Evolutionary conservation across 2,113 vertebrate species (phyloP), one percentile per base, ranked within the genome.

Genomic region (Cyanoderma ruficeps): DNA sequence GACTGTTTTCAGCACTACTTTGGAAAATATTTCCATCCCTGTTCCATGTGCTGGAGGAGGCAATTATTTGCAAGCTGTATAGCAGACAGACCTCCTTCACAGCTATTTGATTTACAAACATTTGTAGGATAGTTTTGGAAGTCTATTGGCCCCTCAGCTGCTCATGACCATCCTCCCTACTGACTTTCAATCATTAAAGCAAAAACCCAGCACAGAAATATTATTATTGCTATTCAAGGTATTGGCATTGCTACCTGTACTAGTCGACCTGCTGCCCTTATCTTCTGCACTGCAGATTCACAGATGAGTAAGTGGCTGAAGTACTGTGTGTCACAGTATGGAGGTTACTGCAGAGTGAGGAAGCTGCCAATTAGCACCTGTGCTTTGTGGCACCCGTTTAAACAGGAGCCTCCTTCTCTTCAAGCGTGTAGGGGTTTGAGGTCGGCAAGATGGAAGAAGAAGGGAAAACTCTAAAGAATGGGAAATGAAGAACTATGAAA

Each of bases 271-370:
- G 23, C 46, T 83, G 67, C 59, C 63, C 57, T 61, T 60, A 22
- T 2, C 70, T 75, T 59, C 70, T 35, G 46, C 2, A 0, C 31
- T 77, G 70, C 67, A 41, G 18, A 57, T 55, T 96, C 42, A 68
- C 24, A 82, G 57, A 37, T 2, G 15, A 89, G n/a, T 37, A 28
- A 72, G 55, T 55, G 42, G 37, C 63, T 85, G 64, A 64, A 77
- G 42, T 13, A 15, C 8, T 0, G 0, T 18, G 44, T 81, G 63
- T 74, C 50, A 35, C 28, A 65, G 78, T 28, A 2, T 49, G 44
- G 94, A 88, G 59, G 42, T 80, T 49, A 69, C 75, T 72, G 55
- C 47, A 31, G 11, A 77, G 49, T 53, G 41, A 46, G 82, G 55
- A 65, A 69, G 42, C 42, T 91, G 50, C 65, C 87, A 61, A 35